phyloP scores from a whole-genome alignment of 2,113 vertebrate genomes.

The Stomatorhinus ivindoensis region DNA sequence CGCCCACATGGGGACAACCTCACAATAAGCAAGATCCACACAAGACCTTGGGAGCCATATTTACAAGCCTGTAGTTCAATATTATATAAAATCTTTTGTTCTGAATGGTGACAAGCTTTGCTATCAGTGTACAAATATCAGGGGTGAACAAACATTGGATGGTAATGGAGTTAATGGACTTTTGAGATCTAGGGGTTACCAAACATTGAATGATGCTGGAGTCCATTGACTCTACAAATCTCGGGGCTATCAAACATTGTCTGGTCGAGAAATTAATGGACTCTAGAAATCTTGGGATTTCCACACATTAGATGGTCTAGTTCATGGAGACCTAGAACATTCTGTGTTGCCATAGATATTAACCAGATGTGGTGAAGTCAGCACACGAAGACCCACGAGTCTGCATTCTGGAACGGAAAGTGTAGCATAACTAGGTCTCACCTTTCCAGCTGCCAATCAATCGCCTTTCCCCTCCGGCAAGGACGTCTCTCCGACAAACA shows the following conservation, averaged over 20 bases:
- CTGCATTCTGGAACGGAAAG: not conserved
- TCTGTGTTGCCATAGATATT: not conserved
- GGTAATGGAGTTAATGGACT: not conserved
- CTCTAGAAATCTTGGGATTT: not conserved
- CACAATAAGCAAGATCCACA: not conserved
- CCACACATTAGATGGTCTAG: not conserved
- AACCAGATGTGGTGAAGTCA: constrained; percentile 31
- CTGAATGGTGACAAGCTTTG: not conserved
- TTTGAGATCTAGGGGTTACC: not conserved
- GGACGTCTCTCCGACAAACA: constrained; percentile 11
- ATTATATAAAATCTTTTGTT: not conserved
- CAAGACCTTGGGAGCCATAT: not conserved
- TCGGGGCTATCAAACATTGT: not conserved
- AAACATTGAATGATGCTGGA: not conserved
- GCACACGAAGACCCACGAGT: constrained; percentile 38
- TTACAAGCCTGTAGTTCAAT: not conserved
- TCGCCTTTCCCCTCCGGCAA: constrained; percentile 32
- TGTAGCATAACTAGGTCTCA: constrained; percentile 24
- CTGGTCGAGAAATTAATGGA: not conserved
- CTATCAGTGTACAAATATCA: not conserved
- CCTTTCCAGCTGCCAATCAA: constrained; percentile 45
- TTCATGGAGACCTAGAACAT: not conserved
- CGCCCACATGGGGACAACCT: constrained; percentile 7
- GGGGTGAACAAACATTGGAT: not conserved
- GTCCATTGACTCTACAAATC: not conserved